Evolutionary conservation across 2,888 invertebrate genomes (phyloP), one percentile per base, ranked within the genome.

Genomic region (Boloria euphrosyne): DNA sequence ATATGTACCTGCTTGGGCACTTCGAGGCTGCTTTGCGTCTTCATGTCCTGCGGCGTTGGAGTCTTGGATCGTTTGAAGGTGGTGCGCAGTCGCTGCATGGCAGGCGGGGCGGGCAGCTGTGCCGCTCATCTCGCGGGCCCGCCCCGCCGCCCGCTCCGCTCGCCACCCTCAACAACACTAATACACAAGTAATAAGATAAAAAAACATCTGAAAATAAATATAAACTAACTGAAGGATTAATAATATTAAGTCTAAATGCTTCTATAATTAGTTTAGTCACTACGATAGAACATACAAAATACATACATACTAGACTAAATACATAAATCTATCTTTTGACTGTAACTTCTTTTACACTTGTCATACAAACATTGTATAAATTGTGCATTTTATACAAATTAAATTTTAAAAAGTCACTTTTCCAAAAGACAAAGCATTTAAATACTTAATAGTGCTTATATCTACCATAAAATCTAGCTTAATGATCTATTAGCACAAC

Each of bases 21-120:
- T 86, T 97, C 97, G 78, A 97, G 94, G 88, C 97, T 97, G 90
- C 96, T 97, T 85, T 97, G 97, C 75, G 96, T 96, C 93, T 97
- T 97, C 97, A 97, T 97, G 91, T 97, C 97, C 82, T 96, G 96
- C 75, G 97, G 96, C 72, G 97, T 97, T 72, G 97, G 97, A 75
- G 97, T 97, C 81, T 96, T 95, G 85, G 97, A 97, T 83, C 97
- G 95, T 91, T 95, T 96, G 93, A 97, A 96, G 73, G 97, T 97
- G 86, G 96, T 96, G 85, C 96, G 95, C 93, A 97, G 93, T 84
- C 95, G 94, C 93, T 95, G 95, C 95, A 96, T 95, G 84, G 89
- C 92, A 85, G 87, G 83, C 86, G 89, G 89, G 86, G 87, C 89
- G 88, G 89, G 87, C 82, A 79, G 83, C 86, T 83, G 84, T 85